A percentile compares a stretch with the other conserved stretches of the same genome.
phyloP scores from a whole-genome alignment of 2,888 invertebrate genomes.

The Lamproptera curius region DNA sequence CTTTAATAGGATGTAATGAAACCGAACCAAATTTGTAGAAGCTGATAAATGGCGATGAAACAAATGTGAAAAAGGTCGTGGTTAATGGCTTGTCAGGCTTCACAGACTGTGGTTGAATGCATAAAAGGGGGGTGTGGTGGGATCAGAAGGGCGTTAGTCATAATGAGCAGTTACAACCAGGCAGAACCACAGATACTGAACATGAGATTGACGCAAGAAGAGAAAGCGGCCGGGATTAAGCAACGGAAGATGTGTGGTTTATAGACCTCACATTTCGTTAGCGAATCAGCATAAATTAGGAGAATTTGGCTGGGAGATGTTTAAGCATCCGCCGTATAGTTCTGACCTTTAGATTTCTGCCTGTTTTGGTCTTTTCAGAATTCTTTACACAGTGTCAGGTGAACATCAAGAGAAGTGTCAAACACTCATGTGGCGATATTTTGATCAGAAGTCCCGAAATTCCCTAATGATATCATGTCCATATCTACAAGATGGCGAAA shows the following conservation, averaged over 20 bases:
- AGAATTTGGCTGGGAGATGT: not conserved
- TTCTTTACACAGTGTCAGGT: not conserved
- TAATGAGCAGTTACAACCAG: no score
- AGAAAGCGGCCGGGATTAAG: not conserved
- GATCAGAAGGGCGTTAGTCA: not conserved
- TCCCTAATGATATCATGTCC: no score
- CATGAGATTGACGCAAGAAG: not conserved
- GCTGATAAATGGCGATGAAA: not conserved
- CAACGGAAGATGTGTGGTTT: not conserved
- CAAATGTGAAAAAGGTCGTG: not conserved
- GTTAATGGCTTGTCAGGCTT: not conserved
- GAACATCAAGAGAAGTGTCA: not conserved
- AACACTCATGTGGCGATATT: no score
- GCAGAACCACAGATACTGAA: not conserved
- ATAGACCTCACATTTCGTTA: no score
- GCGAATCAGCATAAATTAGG: not conserved
- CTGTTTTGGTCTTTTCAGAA: not conserved
- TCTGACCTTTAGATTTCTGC: not conserved
- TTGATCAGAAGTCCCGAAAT: no score
- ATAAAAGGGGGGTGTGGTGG: not conserved
- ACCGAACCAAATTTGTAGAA: not conserved
- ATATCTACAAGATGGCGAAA: no score
- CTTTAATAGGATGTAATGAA: not conserved
- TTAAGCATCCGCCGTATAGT: not conserved
- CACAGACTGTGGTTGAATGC: not conserved